phyloP scores from a whole-genome alignment of 2,113 vertebrate genomes.

The Lycaon pictus region DNA sequence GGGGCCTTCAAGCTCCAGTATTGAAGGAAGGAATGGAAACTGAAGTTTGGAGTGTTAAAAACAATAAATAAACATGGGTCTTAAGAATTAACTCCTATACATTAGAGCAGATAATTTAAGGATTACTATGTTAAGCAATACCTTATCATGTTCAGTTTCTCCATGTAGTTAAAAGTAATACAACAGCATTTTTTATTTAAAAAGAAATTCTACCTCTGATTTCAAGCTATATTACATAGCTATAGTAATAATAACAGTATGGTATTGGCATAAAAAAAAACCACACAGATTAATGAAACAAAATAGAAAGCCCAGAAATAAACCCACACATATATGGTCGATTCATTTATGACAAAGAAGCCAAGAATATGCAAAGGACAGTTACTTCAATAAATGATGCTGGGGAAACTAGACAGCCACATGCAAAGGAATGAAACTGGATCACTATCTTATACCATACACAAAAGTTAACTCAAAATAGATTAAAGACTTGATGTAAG shows the following conservation, averaged over 20 bases:
- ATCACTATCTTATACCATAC: not conserved
- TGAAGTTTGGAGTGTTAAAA: constrained; percentile 27
- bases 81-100: constrained; percentile 40
- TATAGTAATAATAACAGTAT: not conserved
- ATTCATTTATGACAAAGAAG: not conserved
- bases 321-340: not conserved
- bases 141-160: constrained; percentile 30
- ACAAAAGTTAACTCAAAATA: not conserved
- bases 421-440: not conserved
- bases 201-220: constrained; percentile 8
- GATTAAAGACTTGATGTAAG: not conserved
- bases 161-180: constrained; percentile 49
- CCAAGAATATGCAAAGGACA: not conserved
- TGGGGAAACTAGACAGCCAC: not conserved
- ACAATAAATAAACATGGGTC: constrained; percentile 32
- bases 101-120: not conserved
- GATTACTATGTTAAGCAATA: constrained; percentile 31
- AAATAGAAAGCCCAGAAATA: not conserved
- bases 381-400: not conserved
- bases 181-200: constrained; percentile 33
- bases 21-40: constrained; percentile 34
- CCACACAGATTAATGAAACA: not conserved
- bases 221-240: not conserved
- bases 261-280: not conserved
- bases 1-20: not conserved